These are phyloP conservation scores for Rosalia funebris DNA, from an alignment of 2,888 invertebrate genomes.

Conservation along the genomic window DNA sequence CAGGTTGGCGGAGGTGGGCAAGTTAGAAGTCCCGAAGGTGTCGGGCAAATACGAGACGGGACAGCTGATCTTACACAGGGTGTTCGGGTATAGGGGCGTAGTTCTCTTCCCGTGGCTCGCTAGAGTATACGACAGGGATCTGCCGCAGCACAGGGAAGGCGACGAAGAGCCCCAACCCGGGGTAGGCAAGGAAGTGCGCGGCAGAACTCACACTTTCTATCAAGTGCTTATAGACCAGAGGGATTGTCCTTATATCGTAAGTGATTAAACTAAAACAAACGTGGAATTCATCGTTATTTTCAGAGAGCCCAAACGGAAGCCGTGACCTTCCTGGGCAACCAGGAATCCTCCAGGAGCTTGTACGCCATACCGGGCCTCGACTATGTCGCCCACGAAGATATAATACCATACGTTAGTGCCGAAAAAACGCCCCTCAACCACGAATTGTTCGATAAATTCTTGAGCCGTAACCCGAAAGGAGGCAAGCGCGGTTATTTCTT, in stretches of 20 bases:
- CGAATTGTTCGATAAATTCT: slow-evolving; percentile 96
- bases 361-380: slow-evolving; percentile 98
- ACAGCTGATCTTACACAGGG: slow-evolving; percentile 93
- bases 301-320: slow-evolving; percentile 98
- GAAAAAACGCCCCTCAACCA: slow-evolving; percentile 92
- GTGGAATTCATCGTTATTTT: slow-evolving; percentile 17
- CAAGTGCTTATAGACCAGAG: slow-evolving; percentile 97
- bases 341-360: slow-evolving; percentile 92
- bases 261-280: too few relatives aligned
- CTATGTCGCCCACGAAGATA: slow-evolving; percentile 98
- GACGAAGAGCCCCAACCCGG: slow-evolving; percentile 58
- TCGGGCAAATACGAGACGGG: slow-evolving; percentile 95
- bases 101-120: slow-evolving; percentile 97
- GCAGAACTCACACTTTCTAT: slow-evolving; percentile 93
- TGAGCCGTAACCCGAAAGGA: slow-evolving; percentile 81
- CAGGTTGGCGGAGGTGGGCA: slow-evolving; percentile 94
- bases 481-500: too few relatives aligned
- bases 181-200: slow-evolving; percentile 88
- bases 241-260: slow-evolving; percentile 96
- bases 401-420: slow-evolving; percentile 91
- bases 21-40: slow-evolving; percentile 85
- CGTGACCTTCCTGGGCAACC: slow-evolving; percentile 95
- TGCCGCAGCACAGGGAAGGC: slow-evolving; percentile 66
- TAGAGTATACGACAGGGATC: slow-evolving; percentile 92
- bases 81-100: slow-evolving; percentile 97